These are phyloP conservation scores for Thalassarche chlororhynchos DNA, from an alignment of 2,113 vertebrate genomes.

Conservation along the genomic window DNA sequence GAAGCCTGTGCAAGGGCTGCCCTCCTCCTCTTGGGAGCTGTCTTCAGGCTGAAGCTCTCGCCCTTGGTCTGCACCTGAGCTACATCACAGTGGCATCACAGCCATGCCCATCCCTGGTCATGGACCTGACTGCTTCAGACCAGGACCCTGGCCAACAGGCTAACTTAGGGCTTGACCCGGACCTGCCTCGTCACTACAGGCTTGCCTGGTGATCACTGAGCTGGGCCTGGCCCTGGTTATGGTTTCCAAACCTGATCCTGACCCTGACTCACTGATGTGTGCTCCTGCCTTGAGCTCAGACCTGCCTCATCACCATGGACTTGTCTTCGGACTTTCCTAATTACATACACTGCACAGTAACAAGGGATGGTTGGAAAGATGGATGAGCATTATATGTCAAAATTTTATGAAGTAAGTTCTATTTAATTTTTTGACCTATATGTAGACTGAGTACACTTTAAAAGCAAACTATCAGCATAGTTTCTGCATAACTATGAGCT, in stretches of 20 bases:
- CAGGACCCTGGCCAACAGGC: not conserved
- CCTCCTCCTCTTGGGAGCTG: not conserved
- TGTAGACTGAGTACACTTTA: not conserved
- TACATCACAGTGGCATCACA: not conserved
- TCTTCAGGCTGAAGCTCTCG: not conserved
- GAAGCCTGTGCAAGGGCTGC: not conserved
- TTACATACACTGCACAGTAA: not conserved
- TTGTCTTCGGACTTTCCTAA: not conserved
- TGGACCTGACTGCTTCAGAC: not conserved
- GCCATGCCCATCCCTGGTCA: not conserved
- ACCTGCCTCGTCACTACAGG: not conserved
- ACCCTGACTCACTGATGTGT: not conserved
- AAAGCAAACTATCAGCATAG: not conserved
- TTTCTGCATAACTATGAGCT: not conserved
- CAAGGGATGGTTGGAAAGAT: not conserved
- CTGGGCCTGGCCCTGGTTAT: not conserved
- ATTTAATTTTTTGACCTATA: not conserved
- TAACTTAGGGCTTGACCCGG: not conserved
- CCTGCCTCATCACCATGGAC: not conserved
- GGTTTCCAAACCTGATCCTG: not conserved
- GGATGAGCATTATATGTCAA: not conserved
- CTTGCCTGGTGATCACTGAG: not conserved
- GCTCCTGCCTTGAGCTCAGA: not conserved
- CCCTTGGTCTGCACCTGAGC: rapidly evolving
- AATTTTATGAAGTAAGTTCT: not conserved